Conservation (phyloP, 2,888 invertebrate species). For the Capitulum mitella region DNA sequence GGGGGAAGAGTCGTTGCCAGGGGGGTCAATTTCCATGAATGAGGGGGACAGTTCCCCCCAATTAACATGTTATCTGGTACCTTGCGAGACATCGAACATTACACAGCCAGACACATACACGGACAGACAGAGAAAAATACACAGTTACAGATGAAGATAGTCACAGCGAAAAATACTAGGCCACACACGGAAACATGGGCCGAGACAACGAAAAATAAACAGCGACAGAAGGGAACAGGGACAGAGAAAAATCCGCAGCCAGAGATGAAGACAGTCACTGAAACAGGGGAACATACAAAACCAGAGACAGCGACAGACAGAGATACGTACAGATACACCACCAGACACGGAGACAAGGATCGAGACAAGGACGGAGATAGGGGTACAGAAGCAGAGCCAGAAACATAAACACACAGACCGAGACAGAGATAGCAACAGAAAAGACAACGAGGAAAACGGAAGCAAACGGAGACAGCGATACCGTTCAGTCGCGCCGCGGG, state of each 20-base stretch:
- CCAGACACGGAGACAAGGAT: slow-evolving; percentile 1
- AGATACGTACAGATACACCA: slow-evolving; percentile 2
- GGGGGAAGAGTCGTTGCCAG: too few species aligned
- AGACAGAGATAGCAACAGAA: slow-evolving; percentile 24
- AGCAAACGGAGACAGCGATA: slow-evolving; percentile 11
- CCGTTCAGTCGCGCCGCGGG: too few species aligned
- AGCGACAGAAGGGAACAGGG: not conserved
- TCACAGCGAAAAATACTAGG: slow-evolving; percentile 3
- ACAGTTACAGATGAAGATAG: not conserved
- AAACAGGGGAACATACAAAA: not conserved
- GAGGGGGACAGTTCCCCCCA: too few species aligned
- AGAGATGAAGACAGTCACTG: slow-evolving; percentile 5
- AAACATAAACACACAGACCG: slow-evolving; percentile 20
- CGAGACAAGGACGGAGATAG: slow-evolving; percentile 11
- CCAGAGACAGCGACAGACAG: slow-evolving; percentile 16
- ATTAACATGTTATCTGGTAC: too few species aligned
- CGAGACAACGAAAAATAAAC: not conserved
- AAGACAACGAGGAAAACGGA: slow-evolving; percentile 12
- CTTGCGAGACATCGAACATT: too few species aligned
- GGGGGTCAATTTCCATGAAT: too few species aligned
- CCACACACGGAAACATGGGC: not conserved
- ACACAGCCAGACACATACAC: not conserved
- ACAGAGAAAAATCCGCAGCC: slow-evolving; percentile 1
- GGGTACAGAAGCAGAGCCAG: slow-evolving; percentile 9
- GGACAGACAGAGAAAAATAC: slow-evolving; percentile 9